Evolutionary conservation across 2,113 vertebrate genomes (phyloP), one percentile per base, ranked within the genome.

Genomic region (Ameiurus melas): DNA sequence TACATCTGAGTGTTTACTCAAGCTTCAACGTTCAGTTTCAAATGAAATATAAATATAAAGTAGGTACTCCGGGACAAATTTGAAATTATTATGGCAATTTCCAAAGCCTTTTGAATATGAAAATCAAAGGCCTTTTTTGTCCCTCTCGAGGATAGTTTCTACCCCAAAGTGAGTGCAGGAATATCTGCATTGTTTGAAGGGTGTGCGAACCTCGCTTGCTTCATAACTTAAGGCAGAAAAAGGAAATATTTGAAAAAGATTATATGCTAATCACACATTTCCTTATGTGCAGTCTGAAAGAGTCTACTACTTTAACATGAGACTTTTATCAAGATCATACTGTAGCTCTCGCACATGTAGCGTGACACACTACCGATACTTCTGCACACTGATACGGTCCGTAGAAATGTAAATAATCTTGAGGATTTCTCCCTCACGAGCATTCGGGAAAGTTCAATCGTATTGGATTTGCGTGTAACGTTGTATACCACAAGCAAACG

Each of bases 41-140:
- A 53, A 79, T 71, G 9, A 80, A 83, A 85, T 80, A 60, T 53
- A n/a, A 81, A 87, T 55, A 68, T 71, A 79, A 78, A 10, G 43
- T 30, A 80, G 7, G 86, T 14, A 87, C 89, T 85, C 66, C 17
- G 19, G 84, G 73, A 91, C 91, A 91, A 90, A 90, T 92, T 85
- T 8, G 68, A 79, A 91, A 90, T 91, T 88, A 92, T 91, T 90
- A 91, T 79, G 85, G 82, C 88, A 64, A 92, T 92, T 92, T 93
- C 73, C 86, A 86, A 80, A 89, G 89, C 83, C 87, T 87, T 92
- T 88, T 86, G 12, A 80, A 55, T 80, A 84, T 88, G 55, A 91
- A 91, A 91, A 93, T 92, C 90, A 89, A 80, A 80, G 51, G 22
- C 19, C 86, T 51, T 55, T 27, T 81, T 64, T 51, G 43, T 73